A percentile compares a stretch with the other conserved stretches of the same genome.
Conservation (phyloP, 1,140 invertebrate species). For the Drosophila bifasciata region DNA sequence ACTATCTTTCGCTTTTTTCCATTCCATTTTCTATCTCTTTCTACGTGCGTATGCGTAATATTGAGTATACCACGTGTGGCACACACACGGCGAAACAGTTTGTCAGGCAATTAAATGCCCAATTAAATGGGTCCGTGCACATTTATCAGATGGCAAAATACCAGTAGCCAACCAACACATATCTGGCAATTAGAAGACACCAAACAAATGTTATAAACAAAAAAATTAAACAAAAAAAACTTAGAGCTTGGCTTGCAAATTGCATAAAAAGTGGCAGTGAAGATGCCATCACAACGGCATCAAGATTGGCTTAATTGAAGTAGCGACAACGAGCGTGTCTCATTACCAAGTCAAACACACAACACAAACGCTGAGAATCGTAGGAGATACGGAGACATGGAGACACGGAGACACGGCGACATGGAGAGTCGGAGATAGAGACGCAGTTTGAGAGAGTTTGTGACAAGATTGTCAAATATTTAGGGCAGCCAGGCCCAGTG, state of each 20-base stretch:
- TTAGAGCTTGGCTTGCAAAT: constrained; percentile 17
- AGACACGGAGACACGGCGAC: background rate
- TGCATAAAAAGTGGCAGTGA: constrained; percentile 14
- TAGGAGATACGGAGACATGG: background rate
- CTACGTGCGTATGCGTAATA: constrained; percentile 61
- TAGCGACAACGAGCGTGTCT: constrained; percentile 57
- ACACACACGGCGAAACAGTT: background rate
- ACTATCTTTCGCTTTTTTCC: constrained; percentile 7
- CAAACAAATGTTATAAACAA: constrained; percentile 15
- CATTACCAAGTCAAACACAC: constrained; percentile 73
- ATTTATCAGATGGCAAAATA: constrained; percentile 7
- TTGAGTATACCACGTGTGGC: constrained; percentile 55
- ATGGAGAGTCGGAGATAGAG: background rate
- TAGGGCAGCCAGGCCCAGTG: constrained; percentile 21
- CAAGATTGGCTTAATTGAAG: constrained; percentile 70
- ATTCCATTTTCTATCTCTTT: constrained; percentile 6
- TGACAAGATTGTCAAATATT: constrained; percentile 76
- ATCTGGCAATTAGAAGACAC: constrained; percentile 46
- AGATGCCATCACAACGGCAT: constrained; percentile 48
- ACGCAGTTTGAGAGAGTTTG: constrained; percentile 21
- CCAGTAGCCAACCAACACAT: constrained; percentile 36
- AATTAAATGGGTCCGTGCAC: constrained; percentile 21
- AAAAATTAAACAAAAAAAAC: constrained; percentile 21
- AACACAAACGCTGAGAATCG: constrained; percentile 24
- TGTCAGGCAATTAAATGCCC: constrained; percentile 24